Evolutionary conservation across 2,797 vertebrate genomes (phyloP).

Genomic region (Muscicapa striata): DNA sequence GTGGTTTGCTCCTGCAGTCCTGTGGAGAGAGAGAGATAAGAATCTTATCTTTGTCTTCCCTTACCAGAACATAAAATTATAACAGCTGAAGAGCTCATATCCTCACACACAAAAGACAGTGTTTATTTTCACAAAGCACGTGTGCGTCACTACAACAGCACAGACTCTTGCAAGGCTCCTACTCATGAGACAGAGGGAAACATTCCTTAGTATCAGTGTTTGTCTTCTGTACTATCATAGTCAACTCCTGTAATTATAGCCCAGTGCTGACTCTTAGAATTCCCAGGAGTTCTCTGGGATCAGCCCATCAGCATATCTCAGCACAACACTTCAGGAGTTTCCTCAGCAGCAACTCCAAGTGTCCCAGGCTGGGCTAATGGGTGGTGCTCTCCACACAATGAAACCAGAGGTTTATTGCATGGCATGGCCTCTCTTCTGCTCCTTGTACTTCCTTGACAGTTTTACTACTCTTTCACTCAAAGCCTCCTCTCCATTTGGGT

Average conservation of each 20-base stretch:
- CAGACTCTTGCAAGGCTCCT: not conserved
- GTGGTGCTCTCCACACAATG: not conserved
- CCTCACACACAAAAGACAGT: not conserved
- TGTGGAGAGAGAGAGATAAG: conserved; percentile 37
- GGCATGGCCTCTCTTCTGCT: not conserved
- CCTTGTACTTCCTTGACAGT: not conserved
- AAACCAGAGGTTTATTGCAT: not conserved
- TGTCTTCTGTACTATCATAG: not conserved
- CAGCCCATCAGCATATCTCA: accelerated
- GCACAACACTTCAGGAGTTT: not conserved
- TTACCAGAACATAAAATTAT: not conserved
- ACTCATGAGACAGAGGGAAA: not conserved
- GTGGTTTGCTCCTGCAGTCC: conserved; percentile 87
- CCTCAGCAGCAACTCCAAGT: accelerated
- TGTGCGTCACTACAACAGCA: accelerated
- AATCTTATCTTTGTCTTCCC: not conserved
- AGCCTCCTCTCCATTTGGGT: not conserved
- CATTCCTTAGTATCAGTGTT: not conserved
- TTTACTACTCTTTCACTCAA: not conserved
- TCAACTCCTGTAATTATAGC: not conserved
- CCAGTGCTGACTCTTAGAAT: not conserved
- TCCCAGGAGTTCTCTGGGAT: not conserved
- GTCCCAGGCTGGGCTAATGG: accelerated
- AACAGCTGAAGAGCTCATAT: not conserved
- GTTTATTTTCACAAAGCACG: not conserved